Evolutionary conservation across 2,113 vertebrate genomes (phyloP), one percentile per base, ranked within the genome.

Genomic region (Accipiter virgatus): DNA sequence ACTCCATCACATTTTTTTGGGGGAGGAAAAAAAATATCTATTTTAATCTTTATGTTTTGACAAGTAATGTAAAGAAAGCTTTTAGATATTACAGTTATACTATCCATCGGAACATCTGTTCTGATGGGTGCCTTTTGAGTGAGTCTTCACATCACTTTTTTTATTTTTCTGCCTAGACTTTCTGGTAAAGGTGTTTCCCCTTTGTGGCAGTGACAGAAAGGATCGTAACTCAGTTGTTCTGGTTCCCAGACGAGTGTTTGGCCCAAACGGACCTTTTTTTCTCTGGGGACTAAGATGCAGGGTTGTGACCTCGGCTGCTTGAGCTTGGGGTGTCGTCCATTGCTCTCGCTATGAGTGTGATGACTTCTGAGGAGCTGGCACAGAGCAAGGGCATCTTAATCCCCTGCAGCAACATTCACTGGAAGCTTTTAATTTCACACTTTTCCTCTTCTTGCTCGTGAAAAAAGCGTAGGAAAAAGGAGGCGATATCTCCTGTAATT

Each of bases 391-490:
- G 10, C 32, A 50, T 68, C 74, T 80, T 92, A 80, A 88, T 68
- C 27, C 42, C 38, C 32, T 87, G 34, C 70, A 63, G 36, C 42
- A 71, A 8, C 0, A 0, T 23, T 63, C 16, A 18, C 47, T 81
- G 55, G 12, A 91, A 86, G 26, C 43, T 59, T 95, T 23, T 67
- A 7, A 67, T 71, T 91, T 94, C 43, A 29, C 40, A 5, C 18
- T 27, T 81, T 29, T 67, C 25, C 9, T 84, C n/a, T 72, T 73
- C 0, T 0, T 52, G 43, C 29, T 78, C 5, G 1, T 50, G 50
- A 27, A 78, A 66, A 92, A 66, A 29, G 10, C 32, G 47, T 63
- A 59, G 73, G 29, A 50, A 58, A 53, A 78, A 74, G 20, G 59
- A 81, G 29, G 15, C 31, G 7, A 0, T 68, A 38, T 81, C 34